Evolutionary conservation across 2,797 vertebrate genomes (phyloP), one percentile per base, ranked within the genome.

Genomic region (Cirrhinus molitorella): DNA sequence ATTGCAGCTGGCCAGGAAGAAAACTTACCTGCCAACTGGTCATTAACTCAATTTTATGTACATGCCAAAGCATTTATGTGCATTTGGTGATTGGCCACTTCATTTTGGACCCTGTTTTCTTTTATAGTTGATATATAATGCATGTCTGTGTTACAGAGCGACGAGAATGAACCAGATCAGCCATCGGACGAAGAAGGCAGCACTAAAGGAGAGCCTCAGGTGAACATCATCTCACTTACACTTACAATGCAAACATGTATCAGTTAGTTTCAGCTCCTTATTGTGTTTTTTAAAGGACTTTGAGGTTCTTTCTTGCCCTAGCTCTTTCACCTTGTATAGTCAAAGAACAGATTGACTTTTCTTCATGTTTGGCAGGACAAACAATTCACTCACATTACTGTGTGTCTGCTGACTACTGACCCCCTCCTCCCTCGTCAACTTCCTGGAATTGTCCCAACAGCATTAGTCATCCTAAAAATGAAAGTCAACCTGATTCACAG

Each of bases 141-240:
- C 0, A 9, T 68, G 47, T 75, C 10, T 61, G 11, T 73, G 3
- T 81, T 87, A 40, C 92, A 99, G 98, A 98, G 98, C 85, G 97
- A 98, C 91, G 98, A 98, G 94, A 98, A 98, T 85, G 97, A 99
- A 76, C 96, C 96, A 21, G 98, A 99, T 19, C 97, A 96, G 0
- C 97, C 94, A 2, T 98, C 97, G 0, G 98, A 99, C 92, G 98
- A 99, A 1, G 98, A 99, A 92, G 95, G 96, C 90, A 96, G 95
- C 93, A 96, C 93, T 92, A 98, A 96, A 90, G 96, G 94, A 88
- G 97, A 99, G 88, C 91, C 91, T 80, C 97, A 97, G 96, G 98
- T 98, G 94, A 92, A 87, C 76, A 13, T 51, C 57, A 43, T 5
- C 43, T 74, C 40, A 53, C 9, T 59, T 57, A 82, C 43, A 82